These are phyloP conservation scores for Malurus cyaneus DNA, from an alignment of 2,113 vertebrate genomes.

Conservation along the genomic window DNA sequence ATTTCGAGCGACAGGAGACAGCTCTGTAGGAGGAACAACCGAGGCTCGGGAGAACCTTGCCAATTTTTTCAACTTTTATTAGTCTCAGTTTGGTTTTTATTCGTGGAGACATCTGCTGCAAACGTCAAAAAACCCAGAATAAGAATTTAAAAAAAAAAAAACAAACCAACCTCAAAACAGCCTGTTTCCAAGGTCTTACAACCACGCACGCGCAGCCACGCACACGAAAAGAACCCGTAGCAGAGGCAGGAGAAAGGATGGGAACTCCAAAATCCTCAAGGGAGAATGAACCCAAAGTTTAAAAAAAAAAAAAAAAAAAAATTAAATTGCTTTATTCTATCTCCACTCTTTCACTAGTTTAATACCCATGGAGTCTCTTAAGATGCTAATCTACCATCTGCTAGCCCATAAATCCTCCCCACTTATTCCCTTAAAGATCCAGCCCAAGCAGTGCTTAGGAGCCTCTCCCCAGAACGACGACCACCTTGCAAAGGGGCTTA, in stretches of 20 bases:
- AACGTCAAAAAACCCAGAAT: background rate
- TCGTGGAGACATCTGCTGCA: background rate
- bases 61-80: background rate
- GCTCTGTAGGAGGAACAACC: background rate
- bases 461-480: background rate
- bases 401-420: slow-evolving; percentile 40
- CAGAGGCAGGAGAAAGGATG: background rate
- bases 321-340: background rate
- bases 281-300: background rate
- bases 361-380: slow-evolving; percentile 23
- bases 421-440: slow-evolving; percentile 46
- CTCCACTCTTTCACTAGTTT: slow-evolving; percentile 22
- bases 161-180: background rate
- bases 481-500: background rate
- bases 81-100: slow-evolving; percentile 14
- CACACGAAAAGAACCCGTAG: background rate
- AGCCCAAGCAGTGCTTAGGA: background rate
- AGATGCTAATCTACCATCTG: slow-evolving; percentile 58
- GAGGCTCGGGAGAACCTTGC: background rate
- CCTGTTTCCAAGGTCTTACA: background rate
- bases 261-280: background rate
- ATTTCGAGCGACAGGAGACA: background rate
- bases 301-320: background rate
- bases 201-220: background rate
- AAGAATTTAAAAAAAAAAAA: background rate